Evolutionary conservation across 2,797 vertebrate species (phyloP), one percentile per base, ranked within the genome.

Genomic region (Myiotriccus ornatus): DNA sequence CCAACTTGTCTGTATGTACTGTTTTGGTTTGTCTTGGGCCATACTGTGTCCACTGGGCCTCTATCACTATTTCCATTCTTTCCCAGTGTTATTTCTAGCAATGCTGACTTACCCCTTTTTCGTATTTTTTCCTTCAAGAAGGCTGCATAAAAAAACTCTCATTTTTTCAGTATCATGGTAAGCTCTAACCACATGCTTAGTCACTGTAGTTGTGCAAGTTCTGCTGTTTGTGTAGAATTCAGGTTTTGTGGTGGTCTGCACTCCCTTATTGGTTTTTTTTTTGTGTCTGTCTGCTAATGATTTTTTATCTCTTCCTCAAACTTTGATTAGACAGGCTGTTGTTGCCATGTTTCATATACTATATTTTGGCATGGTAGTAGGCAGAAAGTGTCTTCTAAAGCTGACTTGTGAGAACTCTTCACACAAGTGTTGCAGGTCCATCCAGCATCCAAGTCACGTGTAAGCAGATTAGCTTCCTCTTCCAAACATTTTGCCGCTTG

Each of bases 71-170:
- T 65, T 82, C 30, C 34, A 70, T 34, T 39, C 41, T 85, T 85
- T 85, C 9, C 37, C 47, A 79, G 23, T 0, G 1, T n/a, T 92
- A 73, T 84, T 89, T 89, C 41, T 55, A 41, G 50, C 39, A 85
- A 22, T 60, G 35, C 27, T 86, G 53, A 75, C 18, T 88, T 50
- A 64, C 4, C 1, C 12, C 83, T 85, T 82, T 47, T 52, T 59
- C 20, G 15, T 41, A 9, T 32, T 39, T 89, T 89, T 78, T 47
- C 32, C 32, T 78, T 87, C 53, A 57, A 60, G 68, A 84, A 68
- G 3, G 2, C 21, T 7, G 8, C 39, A 41, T 69, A 4, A 39
- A 63, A 0, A 41, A 30, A 3, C 6, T 62, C 16, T 37, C 0
- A 3, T 22, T 89, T 65, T 55, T 63, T 41, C 12, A 27, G 28